Conservation (phyloP, 2,888 invertebrate genomes). For the Proisotoma minuta region DNA sequence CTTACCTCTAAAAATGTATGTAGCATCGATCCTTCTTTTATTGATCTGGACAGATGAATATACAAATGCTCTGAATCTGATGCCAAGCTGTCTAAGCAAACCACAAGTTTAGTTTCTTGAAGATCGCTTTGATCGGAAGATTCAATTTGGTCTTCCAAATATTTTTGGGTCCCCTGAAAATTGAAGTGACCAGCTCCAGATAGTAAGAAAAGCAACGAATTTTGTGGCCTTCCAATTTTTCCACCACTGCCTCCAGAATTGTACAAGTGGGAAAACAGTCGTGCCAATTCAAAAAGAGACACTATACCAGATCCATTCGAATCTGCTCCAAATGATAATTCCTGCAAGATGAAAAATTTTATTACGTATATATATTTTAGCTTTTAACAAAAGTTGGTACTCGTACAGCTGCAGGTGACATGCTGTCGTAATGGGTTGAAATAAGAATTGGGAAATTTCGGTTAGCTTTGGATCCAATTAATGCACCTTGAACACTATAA, state of each 20-base stretch:
- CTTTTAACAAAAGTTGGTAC: background rate
- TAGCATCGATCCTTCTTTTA: conserved; percentile 75
- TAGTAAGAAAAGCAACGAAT: conserved; percentile 73
- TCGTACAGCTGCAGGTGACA: conserved; percentile 83
- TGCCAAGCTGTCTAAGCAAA: conserved; percentile 72
- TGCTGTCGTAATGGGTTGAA: conserved; percentile 89
- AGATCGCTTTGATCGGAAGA: conserved; percentile 50
- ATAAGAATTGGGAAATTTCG: conserved; percentile 76
- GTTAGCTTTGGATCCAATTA: conserved; percentile 67
- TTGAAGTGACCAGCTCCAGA: conserved; percentile 89
- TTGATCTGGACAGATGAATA: conserved; percentile 95
- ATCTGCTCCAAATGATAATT: conserved; percentile 81
- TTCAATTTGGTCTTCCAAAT: conserved; percentile 90
- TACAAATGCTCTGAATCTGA: conserved; percentile 63
- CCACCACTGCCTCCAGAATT: conserved; percentile 50
- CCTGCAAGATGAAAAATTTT: conserved; percentile 55
- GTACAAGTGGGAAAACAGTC: conserved; percentile 83
- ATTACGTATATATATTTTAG: background rate
- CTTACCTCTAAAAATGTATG: conserved; percentile 54
- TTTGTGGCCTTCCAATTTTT: conserved; percentile 64
- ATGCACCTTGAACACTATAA: conserved; percentile 78
- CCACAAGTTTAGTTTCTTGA: conserved; percentile 79
- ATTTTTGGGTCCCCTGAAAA: conserved; percentile 91
- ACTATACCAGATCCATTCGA: conserved; percentile 89
- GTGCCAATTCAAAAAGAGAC: conserved; percentile 76